phyloP scores from a whole-genome alignment of 2,113 vertebrate genomes.

The Pardalotus punctatus region DNA sequence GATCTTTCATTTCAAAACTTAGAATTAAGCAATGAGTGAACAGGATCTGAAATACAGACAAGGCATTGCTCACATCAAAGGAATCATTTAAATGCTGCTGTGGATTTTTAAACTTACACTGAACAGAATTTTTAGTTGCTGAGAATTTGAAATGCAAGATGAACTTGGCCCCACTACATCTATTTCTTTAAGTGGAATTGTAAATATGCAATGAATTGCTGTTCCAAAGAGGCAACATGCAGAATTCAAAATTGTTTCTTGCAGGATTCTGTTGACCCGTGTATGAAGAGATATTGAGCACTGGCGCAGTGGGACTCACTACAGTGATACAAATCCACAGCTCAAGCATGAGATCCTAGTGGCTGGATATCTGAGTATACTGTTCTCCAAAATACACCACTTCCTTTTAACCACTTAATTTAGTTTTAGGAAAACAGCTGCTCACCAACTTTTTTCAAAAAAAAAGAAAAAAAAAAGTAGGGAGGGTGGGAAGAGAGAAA shows the following conservation, averaged over 20 bases:
- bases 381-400: neutral
- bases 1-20: constrained; percentile 49
- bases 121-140: neutral
- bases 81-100: constrained; percentile 16
- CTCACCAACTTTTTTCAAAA: neutral
- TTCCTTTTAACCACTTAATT: neutral
- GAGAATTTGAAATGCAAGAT: constrained; percentile 21
- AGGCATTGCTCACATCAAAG: constrained; percentile 32
- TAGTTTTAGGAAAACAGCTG: neutral
- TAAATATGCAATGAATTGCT: constrained; percentile 1
- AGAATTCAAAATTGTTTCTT: constrained; percentile 46
- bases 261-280: constrained; percentile 16
- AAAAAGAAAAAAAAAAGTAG: neutral
- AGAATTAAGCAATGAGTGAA: constrained; percentile 6
- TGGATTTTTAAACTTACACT: constrained; percentile 15
- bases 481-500: neutral
- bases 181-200: constrained; percentile 21
- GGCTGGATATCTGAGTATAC: neutral
- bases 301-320: neutral
- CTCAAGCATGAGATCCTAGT: neutral
- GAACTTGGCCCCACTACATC: constrained; percentile 4
- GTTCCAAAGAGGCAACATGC: constrained; percentile 42
- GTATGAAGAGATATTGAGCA: neutral
- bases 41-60: constrained; percentile 18
- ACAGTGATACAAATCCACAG: neutral